Evolutionary conservation across 2,888 invertebrate species (phyloP), one percentile per base, ranked within the genome.

Genomic region (Baronia brevicornis): DNA sequence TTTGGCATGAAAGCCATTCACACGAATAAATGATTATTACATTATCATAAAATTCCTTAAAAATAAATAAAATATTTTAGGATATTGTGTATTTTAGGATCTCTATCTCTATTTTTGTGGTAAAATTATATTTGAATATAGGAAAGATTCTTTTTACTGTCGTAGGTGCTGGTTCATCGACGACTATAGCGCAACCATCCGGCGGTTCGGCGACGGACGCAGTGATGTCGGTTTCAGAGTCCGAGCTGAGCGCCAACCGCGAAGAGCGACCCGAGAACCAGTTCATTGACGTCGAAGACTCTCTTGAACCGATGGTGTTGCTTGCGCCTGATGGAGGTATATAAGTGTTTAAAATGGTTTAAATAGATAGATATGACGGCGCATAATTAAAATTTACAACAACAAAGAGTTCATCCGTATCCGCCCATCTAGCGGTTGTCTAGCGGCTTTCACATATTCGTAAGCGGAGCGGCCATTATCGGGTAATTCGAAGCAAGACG

Each of bases 251-350:
- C 55, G 49, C 77, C 39, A 60, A 73, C 52, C 58, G 77, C 34
- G 60, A 82, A 48, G 57, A 87, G 28, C 71, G 75, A 20, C 66
- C 86, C 36, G 74, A 80, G 25, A 74, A 79, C 36, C 85, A 86
- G 43, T 87, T 80, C 36, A 87, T 86, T 64, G 88, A 88, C 35
- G 86, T 88, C 1, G 89, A 89, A 39, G 84, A 86, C 36, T 79
- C 87, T 0, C 56, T 84, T 1, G 88, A 88, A 43, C 87, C 88
- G 0, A 87, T 88, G 80, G 85, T 84, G 19, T 54, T 89, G 32
- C 67, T 89, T 3, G 87, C 86, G 10, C 85, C 86, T 5, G 89
- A 88, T 47, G 86, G 84, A 54, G 87, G 84, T 79, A 48, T n/a
- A n/a, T n/a, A n/a, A n/a, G n/a, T n/a, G n/a, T n/a, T n/a, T n/a